A percentile compares a stretch with the other conserved stretches of the same genome.
Evolutionary conservation across 2,888 invertebrate genomes (phyloP).

Genomic region (Ormyrus labotus): DNA sequence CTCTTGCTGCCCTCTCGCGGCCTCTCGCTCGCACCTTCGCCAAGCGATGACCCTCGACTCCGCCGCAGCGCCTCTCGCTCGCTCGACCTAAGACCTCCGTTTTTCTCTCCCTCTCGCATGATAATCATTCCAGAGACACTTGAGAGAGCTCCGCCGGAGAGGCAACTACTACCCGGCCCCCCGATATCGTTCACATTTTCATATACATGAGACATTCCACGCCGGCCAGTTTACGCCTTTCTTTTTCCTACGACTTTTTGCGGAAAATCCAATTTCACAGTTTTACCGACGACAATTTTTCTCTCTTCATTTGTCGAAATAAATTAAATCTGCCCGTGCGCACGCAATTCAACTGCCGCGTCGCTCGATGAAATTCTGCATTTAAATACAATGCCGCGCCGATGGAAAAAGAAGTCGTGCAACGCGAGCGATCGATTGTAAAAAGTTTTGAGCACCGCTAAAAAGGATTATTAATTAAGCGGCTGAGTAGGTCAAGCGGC

Average conservation of each 20-base stretch:
- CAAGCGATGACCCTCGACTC: conserved; percentile 49
- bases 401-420: conserved; percentile 18
- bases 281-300: conserved; percentile 31
- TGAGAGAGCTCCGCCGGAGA: background rate
- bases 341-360: background rate
- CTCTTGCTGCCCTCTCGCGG: conserved; percentile 28
- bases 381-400: conserved; percentile 42
- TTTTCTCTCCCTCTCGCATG: conserved; percentile 53
- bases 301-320: conserved; percentile 31
- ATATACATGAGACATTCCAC: conserved; percentile 54
- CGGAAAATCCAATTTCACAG: conserved; percentile 45
- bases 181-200: conserved; percentile 56
- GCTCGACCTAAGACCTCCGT: conserved; percentile 55
- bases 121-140: conserved; percentile 57
- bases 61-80: conserved; percentile 6
- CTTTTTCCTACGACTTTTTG: conserved; percentile 48
- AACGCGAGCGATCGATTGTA: background rate
- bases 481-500: conserved; percentile 21
- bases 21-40: background rate
- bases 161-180: conserved; percentile 3
- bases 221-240: conserved; percentile 28
- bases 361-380: background rate
- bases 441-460: background rate
- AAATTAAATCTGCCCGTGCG: conserved; percentile 4
- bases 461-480: conserved; percentile 43